Percentiles rank a stretch among this genome's conserved stretches.
Evolutionary conservation across 53 echinoderm and acorn worm species (phyloP).

Genomic region (Holothuria leucospilota): DNA sequence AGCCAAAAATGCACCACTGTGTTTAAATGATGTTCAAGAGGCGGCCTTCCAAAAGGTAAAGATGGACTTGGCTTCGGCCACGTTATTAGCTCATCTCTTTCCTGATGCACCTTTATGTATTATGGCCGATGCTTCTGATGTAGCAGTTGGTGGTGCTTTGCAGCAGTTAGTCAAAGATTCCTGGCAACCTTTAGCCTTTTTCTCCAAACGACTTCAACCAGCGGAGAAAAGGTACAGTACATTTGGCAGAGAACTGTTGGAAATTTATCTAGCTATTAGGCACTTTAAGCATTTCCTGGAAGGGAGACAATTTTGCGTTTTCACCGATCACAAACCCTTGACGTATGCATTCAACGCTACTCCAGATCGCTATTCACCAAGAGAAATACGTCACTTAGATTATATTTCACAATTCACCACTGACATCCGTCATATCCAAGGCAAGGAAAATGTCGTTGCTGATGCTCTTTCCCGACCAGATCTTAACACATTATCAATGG

Average conservation of each 20-base stretch:
- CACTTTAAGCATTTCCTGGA: conserved; percentile 63
- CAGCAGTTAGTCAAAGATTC: conserved; percentile 48
- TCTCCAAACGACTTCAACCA: conserved; percentile 41
- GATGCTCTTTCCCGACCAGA: conserved; percentile 52
- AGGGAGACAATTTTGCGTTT: conserved; percentile 61
- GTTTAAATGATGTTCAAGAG: conserved; percentile 14
- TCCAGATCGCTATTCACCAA: conserved; percentile 56
- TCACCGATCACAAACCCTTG: conserved; percentile 68
- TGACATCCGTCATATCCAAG: conserved; percentile 56
- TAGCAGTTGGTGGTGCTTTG: conserved; percentile 51
- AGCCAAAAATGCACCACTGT: conserved; percentile 7
- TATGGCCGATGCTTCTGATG: conserved; percentile 49
- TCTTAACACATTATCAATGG: conserved; percentile 39
- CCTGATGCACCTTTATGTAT: conserved; percentile 12
- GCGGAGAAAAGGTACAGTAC: too few relatives aligned
- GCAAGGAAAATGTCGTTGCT: conserved; percentile 65
- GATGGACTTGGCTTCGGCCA: too few relatives aligned
- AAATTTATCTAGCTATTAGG: conserved; percentile 59
- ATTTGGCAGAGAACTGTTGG: conserved; percentile 62
- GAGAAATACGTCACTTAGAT: conserved; percentile 67
- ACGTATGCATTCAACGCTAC: conserved; percentile 49
- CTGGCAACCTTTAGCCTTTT: conserved; percentile 67
- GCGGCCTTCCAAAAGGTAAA: too few relatives aligned
- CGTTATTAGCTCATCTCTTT: conserved; percentile 40
- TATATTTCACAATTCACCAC: conserved; percentile 67